Evolutionary conservation across 2,888 invertebrate genomes (phyloP).

Genomic region (Leptodirus hochenwartii): DNA sequence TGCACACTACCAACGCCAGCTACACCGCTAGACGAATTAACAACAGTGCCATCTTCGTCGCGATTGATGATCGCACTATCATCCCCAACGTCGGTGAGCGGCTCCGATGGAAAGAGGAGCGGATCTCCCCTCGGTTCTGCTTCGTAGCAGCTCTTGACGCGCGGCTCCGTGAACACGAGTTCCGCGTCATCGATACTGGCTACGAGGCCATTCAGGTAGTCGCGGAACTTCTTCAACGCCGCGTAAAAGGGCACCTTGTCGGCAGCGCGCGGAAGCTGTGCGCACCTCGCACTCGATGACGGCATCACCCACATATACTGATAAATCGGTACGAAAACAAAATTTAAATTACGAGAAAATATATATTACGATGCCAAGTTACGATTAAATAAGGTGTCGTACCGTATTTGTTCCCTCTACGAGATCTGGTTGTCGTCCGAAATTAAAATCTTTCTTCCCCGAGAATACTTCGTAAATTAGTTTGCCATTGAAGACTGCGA

Average conservation of each 20-base stretch:
- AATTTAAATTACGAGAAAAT: not conserved
- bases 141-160: constrained; percentile 43
- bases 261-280: constrained; percentile 89
- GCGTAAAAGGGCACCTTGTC: constrained; percentile 98
- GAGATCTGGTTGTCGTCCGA: constrained; percentile 87
- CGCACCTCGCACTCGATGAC: constrained; percentile 91
- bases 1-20: no score
- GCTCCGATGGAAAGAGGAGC: constrained; percentile 19
- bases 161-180: constrained; percentile 64
- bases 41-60: constrained; percentile 42
- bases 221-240: constrained; percentile 87
- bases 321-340: not conserved
- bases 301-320: constrained; percentile 99
- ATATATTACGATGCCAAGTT: not conserved
- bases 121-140: constrained; percentile 31
- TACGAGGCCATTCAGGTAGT: constrained; percentile 77
- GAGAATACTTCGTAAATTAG: constrained; percentile 95
- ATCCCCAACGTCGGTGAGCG: constrained; percentile 30
- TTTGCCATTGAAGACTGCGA: constrained; percentile 97
- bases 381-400: constrained; percentile 12
- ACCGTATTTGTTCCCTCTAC: constrained; percentile 90
- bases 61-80: constrained; percentile 31
- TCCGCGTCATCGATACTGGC: constrained; percentile 73
- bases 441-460: constrained; percentile 92
- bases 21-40: no score